Conservation (phyloP, 2,797 vertebrate genomes). For the Pipistrellus pipistrellus region DNA sequence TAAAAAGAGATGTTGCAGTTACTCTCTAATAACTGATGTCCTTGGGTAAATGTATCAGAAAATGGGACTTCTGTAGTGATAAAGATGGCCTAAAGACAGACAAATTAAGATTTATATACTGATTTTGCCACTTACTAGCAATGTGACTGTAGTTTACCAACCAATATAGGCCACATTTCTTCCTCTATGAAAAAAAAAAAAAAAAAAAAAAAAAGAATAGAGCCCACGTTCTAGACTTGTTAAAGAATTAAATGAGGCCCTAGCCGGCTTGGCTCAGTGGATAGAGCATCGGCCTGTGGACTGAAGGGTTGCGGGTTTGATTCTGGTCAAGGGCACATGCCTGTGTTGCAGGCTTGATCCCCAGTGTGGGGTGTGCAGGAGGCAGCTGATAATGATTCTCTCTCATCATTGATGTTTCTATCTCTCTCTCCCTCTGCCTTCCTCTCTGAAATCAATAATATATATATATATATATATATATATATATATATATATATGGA, state of each 20-base stretch:
- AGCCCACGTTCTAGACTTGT: neutral
- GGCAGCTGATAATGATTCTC: no score
- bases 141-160: neutral
- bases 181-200: neutral
- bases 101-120: neutral
- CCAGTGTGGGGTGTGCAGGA: no score
- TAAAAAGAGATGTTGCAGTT: neutral
- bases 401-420: no score
- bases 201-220: neutral
- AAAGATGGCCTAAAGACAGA: neutral
- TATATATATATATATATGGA: no score
- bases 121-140: slow-evolving; percentile 11
- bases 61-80: neutral
- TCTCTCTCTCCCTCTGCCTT: no score
- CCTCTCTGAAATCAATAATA: no score
- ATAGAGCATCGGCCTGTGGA: no score
- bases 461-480: no score
- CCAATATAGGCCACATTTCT: neutral
- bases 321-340: no score
- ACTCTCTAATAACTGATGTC: slow-evolving; percentile 34
- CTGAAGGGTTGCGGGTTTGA: no score
- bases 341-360: no score
- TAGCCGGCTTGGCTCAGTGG: no score
- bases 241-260: neutral
- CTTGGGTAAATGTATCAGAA: neutral